These are phyloP conservation scores for Dolomedes plantarius DNA, from an alignment of 2,888 invertebrate species.

Conservation along the genomic window DNA sequence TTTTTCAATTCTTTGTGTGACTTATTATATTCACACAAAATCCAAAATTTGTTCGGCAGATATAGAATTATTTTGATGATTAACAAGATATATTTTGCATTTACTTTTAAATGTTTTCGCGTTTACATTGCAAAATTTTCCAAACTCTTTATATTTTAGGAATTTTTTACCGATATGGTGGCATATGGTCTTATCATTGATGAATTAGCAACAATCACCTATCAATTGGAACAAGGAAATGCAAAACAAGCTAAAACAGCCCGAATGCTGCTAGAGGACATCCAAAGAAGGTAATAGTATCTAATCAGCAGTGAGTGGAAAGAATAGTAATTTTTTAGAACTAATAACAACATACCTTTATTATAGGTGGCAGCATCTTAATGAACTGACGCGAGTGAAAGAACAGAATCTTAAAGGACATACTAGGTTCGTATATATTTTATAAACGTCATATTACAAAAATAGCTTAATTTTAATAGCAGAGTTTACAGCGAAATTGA, in stretches of 20 bases:
- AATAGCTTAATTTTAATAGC: too few species aligned
- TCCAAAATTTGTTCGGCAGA: too few species aligned
- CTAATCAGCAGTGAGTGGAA: neutral
- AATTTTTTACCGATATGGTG: slow-evolving; percentile 42
- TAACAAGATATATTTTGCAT: too few species aligned
- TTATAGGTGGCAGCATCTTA: slow-evolving; percentile 86
- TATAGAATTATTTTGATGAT: too few species aligned
- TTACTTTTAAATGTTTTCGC: too few species aligned
- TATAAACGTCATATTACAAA: too few species aligned
- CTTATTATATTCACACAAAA: too few species aligned
- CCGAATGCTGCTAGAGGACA: slow-evolving; percentile 36
- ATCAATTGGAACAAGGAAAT: slow-evolving; percentile 30
- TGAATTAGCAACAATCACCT: slow-evolving; percentile 24
- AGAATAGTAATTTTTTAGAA: neutral
- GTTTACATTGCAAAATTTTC: too few species aligned
- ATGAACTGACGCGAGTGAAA: slow-evolving; percentile 89
- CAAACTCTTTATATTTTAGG: too few species aligned
- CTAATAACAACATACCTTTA: neutral
- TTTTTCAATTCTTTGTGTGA: too few species aligned
- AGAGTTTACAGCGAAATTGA: too few species aligned
- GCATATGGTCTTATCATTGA: slow-evolving; percentile 40
- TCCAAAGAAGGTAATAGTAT: slow-evolving; percentile 33
- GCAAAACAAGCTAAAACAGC: slow-evolving; percentile 43
- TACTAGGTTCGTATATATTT: slow-evolving; percentile 84
- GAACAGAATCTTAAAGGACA: slow-evolving; percentile 94